These are phyloP conservation scores for Eupleurogrammus muticus DNA, from an alignment of 2,797 vertebrate genomes.

Conservation along the genomic window DNA sequence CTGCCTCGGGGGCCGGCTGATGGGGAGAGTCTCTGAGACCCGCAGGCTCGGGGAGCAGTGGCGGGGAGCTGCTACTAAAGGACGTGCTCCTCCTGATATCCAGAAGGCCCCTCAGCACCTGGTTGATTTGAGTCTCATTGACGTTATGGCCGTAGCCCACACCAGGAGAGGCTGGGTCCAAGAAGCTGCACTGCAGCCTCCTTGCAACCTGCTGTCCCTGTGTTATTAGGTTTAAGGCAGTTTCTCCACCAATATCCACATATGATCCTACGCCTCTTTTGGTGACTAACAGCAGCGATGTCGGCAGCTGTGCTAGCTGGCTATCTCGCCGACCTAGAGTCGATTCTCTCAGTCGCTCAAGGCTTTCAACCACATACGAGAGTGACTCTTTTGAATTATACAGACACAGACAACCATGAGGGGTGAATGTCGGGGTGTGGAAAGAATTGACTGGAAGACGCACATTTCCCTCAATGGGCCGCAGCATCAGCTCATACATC, in stretches of 20 bases:
- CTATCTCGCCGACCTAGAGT: slow-evolving; percentile 89
- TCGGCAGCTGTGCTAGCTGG: slow-evolving; percentile 86
- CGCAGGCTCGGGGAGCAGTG: slow-evolving; percentile 84
- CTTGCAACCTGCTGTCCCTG: slow-evolving; percentile 94
- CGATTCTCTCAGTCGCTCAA: slow-evolving; percentile 93
- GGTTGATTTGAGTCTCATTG: slow-evolving; percentile 95
- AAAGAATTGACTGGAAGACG: slow-evolving; percentile 97
- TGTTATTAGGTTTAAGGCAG: slow-evolving; percentile 91
- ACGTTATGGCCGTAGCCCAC: slow-evolving; percentile 93
- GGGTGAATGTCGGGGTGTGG: slow-evolving; percentile 94
- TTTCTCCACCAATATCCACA: slow-evolving; percentile 92
- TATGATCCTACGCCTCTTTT: slow-evolving; percentile 90
- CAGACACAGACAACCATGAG: slow-evolving; percentile 96
- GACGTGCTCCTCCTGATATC: slow-evolving; percentile 89
- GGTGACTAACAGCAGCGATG: slow-evolving; percentile 92
- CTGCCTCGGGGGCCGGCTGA: slow-evolving; percentile 85
- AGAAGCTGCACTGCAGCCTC: slow-evolving; percentile 92
- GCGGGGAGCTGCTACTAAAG: slow-evolving; percentile 85
- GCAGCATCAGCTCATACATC: slow-evolving; percentile 93
- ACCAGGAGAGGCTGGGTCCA: slow-evolving; percentile 92
- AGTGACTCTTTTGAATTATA: slow-evolving; percentile 98
- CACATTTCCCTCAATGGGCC: slow-evolving; percentile 97
- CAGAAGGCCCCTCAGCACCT: slow-evolving; percentile 90
- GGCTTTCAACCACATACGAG: slow-evolving; percentile 94
- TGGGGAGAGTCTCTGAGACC: slow-evolving; percentile 87